These are phyloP conservation scores for Vandiemenella viatica DNA, from an alignment of 2,888 invertebrate genomes.

Conservation along the genomic window DNA sequence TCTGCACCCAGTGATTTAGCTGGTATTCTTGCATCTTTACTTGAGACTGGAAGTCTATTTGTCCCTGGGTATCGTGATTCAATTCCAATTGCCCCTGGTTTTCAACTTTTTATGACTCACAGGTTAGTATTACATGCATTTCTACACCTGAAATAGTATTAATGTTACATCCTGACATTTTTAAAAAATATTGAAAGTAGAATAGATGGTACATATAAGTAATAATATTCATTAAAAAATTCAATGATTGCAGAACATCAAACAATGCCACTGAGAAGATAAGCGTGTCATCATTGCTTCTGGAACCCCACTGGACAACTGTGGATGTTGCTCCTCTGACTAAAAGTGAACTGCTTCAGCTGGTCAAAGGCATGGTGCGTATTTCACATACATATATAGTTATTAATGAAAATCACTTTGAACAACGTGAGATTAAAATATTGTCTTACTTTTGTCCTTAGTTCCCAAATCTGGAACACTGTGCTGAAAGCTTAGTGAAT, in stretches of 20 bases:
- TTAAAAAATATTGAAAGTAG: too few species aligned
- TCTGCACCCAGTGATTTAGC: conserved; percentile 85
- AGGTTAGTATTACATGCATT: conserved; percentile 26
- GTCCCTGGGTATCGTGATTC: conserved; percentile 82
- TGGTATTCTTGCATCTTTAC: conserved; percentile 66
- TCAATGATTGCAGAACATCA: too few species aligned
- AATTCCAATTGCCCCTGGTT: conserved; percentile 65
- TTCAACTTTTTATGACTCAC: conserved; percentile 85
- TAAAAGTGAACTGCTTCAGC: conserved; percentile 53
- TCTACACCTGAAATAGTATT: not conserved
- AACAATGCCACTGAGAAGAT: too few species aligned
- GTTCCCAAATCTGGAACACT: conserved; percentile 55
- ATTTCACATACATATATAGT: not conserved
- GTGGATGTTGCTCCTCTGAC: conserved; percentile 69
- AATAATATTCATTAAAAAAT: too few species aligned
- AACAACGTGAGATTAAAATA: too few species aligned
- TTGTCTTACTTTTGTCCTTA: too few species aligned
- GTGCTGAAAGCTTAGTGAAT: conserved; percentile 61
- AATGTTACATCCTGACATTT: too few species aligned
- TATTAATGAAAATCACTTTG: too few species aligned
- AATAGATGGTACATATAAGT: too few species aligned
- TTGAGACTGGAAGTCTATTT: conserved; percentile 66
- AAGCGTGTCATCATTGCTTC: conserved; percentile 39
- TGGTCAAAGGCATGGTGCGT: conserved; percentile 39
- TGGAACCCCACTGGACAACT: conserved; percentile 70